phyloP scores from a whole-genome alignment of 2,113 vertebrate species.

The Lepidothrix coronata region DNA sequence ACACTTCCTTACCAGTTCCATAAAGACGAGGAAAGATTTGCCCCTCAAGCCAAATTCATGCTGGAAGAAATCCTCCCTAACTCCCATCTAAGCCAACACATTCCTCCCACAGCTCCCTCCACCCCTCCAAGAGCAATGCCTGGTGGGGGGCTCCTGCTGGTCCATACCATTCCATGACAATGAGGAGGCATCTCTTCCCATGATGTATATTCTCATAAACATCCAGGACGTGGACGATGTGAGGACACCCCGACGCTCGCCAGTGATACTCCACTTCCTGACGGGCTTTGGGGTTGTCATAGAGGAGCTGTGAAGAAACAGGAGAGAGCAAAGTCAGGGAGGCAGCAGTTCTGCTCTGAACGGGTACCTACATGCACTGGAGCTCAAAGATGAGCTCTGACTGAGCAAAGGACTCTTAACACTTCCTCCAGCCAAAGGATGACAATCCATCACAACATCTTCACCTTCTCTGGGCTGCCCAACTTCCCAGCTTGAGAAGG shows the following conservation, averaged over 20 bases:
- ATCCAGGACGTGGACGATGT: slow-evolving; percentile 86
- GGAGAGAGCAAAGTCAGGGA: not conserved
- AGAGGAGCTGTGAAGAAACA: slow-evolving; percentile 78
- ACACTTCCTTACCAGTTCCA: not conserved
- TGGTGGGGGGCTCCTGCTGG: not conserved
- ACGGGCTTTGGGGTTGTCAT: slow-evolving; percentile 91
- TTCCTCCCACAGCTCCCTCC: not conserved
- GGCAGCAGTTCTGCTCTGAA: not conserved
- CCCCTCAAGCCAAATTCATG: not conserved
- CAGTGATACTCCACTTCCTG: slow-evolving; percentile 94
- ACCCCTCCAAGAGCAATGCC: not conserved
- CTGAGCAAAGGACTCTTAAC: not conserved
- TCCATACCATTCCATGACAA: slow-evolving; percentile 96
- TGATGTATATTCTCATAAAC: slow-evolving; percentile 97
- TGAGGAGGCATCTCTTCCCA: slow-evolving; percentile 93
- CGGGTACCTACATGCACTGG: not conserved
- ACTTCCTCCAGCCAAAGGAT: not conserved
- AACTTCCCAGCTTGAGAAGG: not conserved
- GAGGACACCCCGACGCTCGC: slow-evolving; percentile 86
- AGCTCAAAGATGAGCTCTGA: not conserved
- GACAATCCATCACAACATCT: not conserved
- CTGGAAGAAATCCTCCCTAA: not conserved
- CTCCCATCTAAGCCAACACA: not conserved
- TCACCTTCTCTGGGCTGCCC: not conserved
- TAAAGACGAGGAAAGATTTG: not conserved